These are phyloP conservation scores for Gymnogyps californianus DNA, from an alignment of 2,113 vertebrate species.

Conservation along the genomic window DNA sequence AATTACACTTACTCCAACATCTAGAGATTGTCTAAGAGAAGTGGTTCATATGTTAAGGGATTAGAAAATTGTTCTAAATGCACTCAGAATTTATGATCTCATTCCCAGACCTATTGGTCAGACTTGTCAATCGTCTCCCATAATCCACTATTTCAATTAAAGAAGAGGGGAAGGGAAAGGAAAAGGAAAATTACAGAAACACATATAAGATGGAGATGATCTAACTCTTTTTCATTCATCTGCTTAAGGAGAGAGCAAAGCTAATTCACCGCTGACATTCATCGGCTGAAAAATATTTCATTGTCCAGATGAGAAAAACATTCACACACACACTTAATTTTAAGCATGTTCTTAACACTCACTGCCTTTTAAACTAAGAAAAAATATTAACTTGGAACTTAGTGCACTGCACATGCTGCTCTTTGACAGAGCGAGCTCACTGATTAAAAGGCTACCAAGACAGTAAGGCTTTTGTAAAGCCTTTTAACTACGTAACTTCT, in stretches of 20 bases:
- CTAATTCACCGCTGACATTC: neutral
- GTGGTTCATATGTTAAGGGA: constrained; percentile 5
- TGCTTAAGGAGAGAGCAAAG: neutral
- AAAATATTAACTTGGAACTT: constrained; percentile 7
- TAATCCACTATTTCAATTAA: neutral
- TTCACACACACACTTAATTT: neutral
- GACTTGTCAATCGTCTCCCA: constrained; percentile 1
- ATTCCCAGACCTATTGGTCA: constrained; percentile 12
- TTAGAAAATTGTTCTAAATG: neutral
- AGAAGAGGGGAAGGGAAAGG: neutral
- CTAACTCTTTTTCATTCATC: neutral
- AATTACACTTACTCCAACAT: constrained; percentile 22
- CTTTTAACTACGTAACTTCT: neutral
- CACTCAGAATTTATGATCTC: constrained; percentile 26
- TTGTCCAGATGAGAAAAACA: neutral
- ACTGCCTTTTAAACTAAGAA: neutral
- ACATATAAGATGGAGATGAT: neutral
- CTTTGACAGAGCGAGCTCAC: neutral
- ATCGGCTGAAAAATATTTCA: neutral
- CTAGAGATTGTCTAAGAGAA: constrained; percentile 10
- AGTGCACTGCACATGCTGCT: neutral
- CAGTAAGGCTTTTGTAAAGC: neutral
- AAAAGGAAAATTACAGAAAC: neutral
- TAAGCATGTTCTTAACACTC: constrained; percentile 7
- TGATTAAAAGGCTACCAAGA: neutral